Conservation (phyloP, 2,113 vertebrate genomes). For the Rostratula benghalensis region DNA sequence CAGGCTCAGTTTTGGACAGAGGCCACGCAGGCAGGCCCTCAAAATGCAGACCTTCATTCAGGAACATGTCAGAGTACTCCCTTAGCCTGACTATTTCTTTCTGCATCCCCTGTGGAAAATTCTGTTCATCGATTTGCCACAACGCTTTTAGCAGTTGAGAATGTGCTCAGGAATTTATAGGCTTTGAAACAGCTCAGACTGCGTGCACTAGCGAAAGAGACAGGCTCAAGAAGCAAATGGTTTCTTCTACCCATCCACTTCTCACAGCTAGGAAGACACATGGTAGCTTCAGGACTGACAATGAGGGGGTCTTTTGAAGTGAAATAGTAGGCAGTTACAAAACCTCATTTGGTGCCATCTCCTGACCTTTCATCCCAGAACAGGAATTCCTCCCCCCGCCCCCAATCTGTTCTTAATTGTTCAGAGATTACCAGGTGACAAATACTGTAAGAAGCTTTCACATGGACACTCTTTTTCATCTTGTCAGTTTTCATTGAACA, state of each 20-base stretch:
- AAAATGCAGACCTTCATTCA: not conserved
- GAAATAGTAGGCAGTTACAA: not conserved
- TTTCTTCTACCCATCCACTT: not conserved
- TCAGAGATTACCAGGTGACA: not conserved
- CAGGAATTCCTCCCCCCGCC: not conserved
- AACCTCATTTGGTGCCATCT: not conserved
- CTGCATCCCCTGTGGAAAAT: not conserved
- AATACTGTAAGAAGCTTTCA: not conserved
- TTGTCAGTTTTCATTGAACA: not conserved
- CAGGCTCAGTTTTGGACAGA: not conserved
- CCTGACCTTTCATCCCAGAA: not conserved
- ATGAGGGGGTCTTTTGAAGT: not conserved
- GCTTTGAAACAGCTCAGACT: not conserved
- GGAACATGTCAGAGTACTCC: not conserved
- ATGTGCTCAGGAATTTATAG: not conserved
- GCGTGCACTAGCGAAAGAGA: not conserved
- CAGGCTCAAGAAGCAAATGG: not conserved
- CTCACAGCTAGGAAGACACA: not conserved
- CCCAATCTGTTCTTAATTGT: not conserved
- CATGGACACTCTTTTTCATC: rapidly evolving
- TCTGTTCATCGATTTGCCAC: not conserved
- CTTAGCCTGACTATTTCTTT: not conserved
- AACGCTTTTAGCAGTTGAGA: not conserved
- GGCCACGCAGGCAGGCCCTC: not conserved
- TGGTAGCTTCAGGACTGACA: not conserved